Conservation (phyloP, 2,888 invertebrate species). For the Ametastegia equiseti region DNA sequence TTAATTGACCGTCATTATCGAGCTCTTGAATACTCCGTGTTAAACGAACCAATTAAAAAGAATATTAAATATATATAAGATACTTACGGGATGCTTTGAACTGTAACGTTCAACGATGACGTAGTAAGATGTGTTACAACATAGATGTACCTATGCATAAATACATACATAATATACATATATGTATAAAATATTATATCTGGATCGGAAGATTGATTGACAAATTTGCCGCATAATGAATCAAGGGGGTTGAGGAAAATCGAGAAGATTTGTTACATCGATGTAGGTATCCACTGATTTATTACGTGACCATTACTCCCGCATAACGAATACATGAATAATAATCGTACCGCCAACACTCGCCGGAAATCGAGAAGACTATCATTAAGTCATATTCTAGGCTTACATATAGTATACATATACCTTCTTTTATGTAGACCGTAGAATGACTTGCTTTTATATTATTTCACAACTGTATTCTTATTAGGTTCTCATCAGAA, state of each 20-base stretch:
- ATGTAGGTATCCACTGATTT: slow-evolving; percentile 21
- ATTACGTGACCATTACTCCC: slow-evolving; percentile 20
- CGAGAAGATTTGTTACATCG: not conserved
- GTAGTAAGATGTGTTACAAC: slow-evolving; percentile 8
- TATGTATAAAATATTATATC: too few relatives aligned
- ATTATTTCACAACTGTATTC: slow-evolving; percentile 24
- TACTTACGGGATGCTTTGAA: not conserved
- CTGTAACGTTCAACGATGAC: not conserved
- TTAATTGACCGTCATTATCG: slow-evolving; percentile 18
- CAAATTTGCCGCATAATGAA: slow-evolving; percentile 41
- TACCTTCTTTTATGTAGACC: not conserved
- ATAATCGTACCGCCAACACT: slow-evolving; percentile 6
- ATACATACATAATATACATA: too few relatives aligned
- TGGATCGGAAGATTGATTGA: slow-evolving; percentile 38
- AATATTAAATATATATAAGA: slow-evolving; percentile 1
- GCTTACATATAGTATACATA: slow-evolving; percentile 10
- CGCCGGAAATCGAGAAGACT: not conserved
- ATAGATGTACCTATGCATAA: too few relatives aligned
- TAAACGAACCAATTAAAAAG: slow-evolving; percentile 32
- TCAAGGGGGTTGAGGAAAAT: slow-evolving; percentile 10
- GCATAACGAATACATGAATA: slow-evolving; percentile 30
- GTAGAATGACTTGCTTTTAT: slow-evolving; percentile 32
- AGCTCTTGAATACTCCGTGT: slow-evolving; percentile 16
- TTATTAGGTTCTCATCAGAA: not conserved
- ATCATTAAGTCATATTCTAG: slow-evolving; percentile 39